phyloP scores from a whole-genome alignment of 2,797 vertebrate species.

The Lepilemur septentrionalis region DNA sequence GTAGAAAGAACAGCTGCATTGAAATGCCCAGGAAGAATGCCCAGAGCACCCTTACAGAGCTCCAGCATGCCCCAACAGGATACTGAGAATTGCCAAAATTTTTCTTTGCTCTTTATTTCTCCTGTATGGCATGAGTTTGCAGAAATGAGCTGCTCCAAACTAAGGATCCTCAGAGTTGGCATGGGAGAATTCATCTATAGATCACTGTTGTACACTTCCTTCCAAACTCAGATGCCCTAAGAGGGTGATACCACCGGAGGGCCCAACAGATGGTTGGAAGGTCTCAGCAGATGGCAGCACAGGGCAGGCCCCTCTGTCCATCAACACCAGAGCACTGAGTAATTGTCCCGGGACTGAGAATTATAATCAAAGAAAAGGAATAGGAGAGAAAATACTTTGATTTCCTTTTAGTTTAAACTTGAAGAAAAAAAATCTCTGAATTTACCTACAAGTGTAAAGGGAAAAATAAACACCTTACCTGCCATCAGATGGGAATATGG shows the following conservation, averaged over 20 bases:
- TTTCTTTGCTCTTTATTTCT: neutral
- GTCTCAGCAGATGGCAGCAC: neutral
- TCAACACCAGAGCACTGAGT: neutral
- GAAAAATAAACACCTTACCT: neutral
- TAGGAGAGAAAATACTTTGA: neutral
- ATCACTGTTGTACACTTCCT: neutral
- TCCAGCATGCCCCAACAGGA: neutral
- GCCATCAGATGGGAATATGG: neutral
- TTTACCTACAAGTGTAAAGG: neutral
- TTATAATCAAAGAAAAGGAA: neutral
- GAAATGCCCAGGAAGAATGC: neutral
- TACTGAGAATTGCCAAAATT: neutral
- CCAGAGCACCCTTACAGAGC: neutral
- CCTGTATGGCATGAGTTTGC: neutral
- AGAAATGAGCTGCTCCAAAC: neutral
- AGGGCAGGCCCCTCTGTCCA: neutral
- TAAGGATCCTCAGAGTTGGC: neutral
- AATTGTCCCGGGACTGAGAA: neutral
- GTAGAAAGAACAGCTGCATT: neutral
- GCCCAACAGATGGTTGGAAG: neutral
- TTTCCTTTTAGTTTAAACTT: slow-evolving; percentile 1
- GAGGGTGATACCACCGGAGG: neutral
- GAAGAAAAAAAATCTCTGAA: neutral
- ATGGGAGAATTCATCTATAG: neutral
- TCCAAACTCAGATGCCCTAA: neutral